Conservation (phyloP, 1,140 invertebrate species). For the Drosophila funebris region DNA sequence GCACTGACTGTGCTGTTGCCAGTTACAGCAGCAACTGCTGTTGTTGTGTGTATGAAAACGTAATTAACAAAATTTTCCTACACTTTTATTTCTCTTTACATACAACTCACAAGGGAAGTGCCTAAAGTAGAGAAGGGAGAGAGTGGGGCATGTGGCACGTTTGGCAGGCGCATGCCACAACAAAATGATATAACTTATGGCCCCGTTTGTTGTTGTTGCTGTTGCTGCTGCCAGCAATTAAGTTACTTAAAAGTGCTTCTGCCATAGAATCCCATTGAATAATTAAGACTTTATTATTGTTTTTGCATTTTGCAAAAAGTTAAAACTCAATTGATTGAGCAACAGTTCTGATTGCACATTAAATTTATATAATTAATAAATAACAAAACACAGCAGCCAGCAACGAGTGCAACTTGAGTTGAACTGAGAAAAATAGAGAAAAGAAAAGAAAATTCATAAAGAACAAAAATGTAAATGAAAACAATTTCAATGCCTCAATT, state of each 20-base stretch:
- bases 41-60: conserved; percentile 67
- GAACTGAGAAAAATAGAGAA: conserved; percentile 27
- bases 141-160: not conserved
- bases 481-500: conserved; percentile 75
- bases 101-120: conserved; percentile 19
- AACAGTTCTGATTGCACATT: conserved; percentile 60
- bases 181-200: conserved; percentile 78
- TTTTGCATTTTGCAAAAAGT: not conserved
- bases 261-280: conserved; percentile 62
- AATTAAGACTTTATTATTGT: conserved; percentile 53
- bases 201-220: conserved; percentile 47
- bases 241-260: conserved; percentile 71
- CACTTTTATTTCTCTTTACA: conserved; percentile 31
- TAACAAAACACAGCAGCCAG: conserved; percentile 18
- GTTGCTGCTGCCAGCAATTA: conserved; percentile 60
- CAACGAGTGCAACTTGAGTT: conserved; percentile 20
- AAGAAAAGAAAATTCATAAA: conserved; percentile 9
- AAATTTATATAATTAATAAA: conserved; percentile 73
- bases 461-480: conserved; percentile 29
- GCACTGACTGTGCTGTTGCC: conserved; percentile 53
- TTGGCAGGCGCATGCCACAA: conserved; percentile 34
- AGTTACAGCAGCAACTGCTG: conserved; percentile 24
- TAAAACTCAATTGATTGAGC: conserved; percentile 45
- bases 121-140: not conserved
- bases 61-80: conserved; percentile 79